Percentiles rank a stretch among this genome's conserved stretches.
phyloP scores from a whole-genome alignment of 2,113 vertebrate species.

The Narcine bancroftii region DNA sequence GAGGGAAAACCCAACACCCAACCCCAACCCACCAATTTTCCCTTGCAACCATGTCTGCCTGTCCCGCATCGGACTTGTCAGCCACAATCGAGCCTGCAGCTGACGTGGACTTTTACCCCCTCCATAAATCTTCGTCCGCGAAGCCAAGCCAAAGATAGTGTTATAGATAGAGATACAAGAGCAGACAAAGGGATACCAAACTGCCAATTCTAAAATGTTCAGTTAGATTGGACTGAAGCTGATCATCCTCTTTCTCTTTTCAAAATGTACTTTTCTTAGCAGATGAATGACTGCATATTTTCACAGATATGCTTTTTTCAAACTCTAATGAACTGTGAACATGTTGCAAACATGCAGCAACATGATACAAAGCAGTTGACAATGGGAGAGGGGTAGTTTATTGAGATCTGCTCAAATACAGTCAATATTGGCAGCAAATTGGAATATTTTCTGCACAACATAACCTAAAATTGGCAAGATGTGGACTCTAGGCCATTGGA shows the following conservation, averaged over 20 bases:
- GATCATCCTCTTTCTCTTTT: background rate
- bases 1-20: too few relatives aligned
- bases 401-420: conserved; percentile 11
- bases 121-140: too few relatives aligned
- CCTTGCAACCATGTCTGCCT: background rate
- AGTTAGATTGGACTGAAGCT: background rate
- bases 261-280: background rate
- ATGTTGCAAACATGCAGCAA: background rate
- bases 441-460: conserved; percentile 16
- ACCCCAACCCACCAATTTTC: background rate
- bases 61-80: too few relatives aligned
- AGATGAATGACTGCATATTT: background rate
- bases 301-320: background rate
- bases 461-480: background rate
- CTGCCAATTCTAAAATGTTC: background rate
- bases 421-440: background rate
- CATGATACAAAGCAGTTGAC: background rate
- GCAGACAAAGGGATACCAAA: background rate
- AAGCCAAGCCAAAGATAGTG: too few relatives aligned
- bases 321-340: background rate
- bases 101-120: too few relatives aligned
- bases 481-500: background rate
- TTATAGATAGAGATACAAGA: background rate
- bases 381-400: background rate
- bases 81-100: too few relatives aligned